Evolutionary conservation across 1,140 invertebrate genomes (phyloP).

Genomic region (Phocides pigmalion): DNA sequence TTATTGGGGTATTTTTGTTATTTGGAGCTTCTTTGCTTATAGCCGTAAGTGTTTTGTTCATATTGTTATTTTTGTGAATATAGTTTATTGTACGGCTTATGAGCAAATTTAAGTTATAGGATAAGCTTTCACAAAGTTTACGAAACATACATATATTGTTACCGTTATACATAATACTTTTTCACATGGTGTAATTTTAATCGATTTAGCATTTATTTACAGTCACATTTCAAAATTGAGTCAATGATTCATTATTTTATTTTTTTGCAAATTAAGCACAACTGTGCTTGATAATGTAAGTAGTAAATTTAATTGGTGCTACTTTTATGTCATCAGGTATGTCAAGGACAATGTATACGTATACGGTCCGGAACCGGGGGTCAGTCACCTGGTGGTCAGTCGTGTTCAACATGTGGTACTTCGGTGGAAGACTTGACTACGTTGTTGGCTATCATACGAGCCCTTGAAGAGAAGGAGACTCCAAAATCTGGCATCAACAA

Average conservation of each 20-base stretch:
- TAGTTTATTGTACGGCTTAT: too few relatives aligned
- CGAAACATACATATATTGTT: too few relatives aligned
- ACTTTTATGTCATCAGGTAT: slow-evolving; percentile 27
- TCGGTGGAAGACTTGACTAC: slow-evolving; percentile 45
- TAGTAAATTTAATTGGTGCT: neutral
- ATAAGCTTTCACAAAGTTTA: too few relatives aligned
- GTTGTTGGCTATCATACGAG: slow-evolving; percentile 45
- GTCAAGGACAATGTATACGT: slow-evolving; percentile 33
- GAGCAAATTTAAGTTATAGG: too few relatives aligned
- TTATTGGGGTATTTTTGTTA: neutral
- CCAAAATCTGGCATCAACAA: slow-evolving; percentile 34
- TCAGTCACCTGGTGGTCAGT: neutral
- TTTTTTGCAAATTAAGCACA: neutral
- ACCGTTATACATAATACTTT: too few relatives aligned
- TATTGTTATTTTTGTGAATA: too few relatives aligned
- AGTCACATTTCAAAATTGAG: too few relatives aligned
- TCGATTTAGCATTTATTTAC: too few relatives aligned
- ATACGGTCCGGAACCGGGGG: slow-evolving; percentile 3
- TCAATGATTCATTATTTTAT: too few relatives aligned
- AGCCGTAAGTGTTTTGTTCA: slow-evolving; percentile 4
- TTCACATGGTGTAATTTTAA: too few relatives aligned
- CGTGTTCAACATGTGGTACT: slow-evolving; percentile 9
- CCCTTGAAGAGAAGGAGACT: slow-evolving; percentile 48
- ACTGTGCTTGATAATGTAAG: neutral
- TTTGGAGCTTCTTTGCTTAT: neutral